Evolutionary conservation across 2,797 vertebrate genomes (phyloP), one percentile per base, ranked within the genome.

Genomic region (Micropoecilia bifurca): DNA sequence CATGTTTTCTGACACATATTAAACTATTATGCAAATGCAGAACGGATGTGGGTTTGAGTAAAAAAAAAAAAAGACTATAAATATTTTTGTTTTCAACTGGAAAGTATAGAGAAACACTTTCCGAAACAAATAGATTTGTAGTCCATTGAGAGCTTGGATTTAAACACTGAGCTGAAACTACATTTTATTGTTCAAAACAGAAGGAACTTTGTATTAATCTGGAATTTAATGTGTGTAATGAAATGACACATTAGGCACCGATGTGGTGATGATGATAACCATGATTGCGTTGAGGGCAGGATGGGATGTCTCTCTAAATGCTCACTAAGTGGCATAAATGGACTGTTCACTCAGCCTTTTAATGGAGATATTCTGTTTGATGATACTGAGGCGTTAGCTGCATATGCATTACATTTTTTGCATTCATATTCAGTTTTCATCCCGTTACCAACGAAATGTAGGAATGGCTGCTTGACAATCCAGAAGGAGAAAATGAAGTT

Each of bases 311-410:
- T n/a, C 47, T 20, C n/a, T 85, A 74, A 79, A 73, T 33, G 25
- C 66, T 81, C 76, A 72, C 74, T 74, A 73, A 33, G 59, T 47
- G 83, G 16, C 45, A 55, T 81, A 81, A 85, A 87, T 83, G 74
- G 78, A 18, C 46, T 33, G 76, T 39, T 81, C 73, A 25, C 36
- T 68, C 30, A 1, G 74, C 83, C 78, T 84, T 69, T 63, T 78
- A 46, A 76, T 63, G 77, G 53, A 0, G 6, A 20, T 12, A 0
- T 55, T 47, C 30, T 47, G 16, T 28, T 12, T 1, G 28, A 20
- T 41, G 41, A 53, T 68, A 45, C 71, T 47, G 68, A 36, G 30
- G 33, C 73, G 0, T 75, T 61, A 61, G 3, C 4, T 22, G 30
- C 41, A 1, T 73, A 33, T 59, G 3, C 14, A 18, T 74, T 45